A percentile compares a stretch with the other conserved stretches of the same genome.
Evolutionary conservation across 2,797 vertebrate genomes (phyloP).

Genomic region (Semaprochilodus insignis): DNA sequence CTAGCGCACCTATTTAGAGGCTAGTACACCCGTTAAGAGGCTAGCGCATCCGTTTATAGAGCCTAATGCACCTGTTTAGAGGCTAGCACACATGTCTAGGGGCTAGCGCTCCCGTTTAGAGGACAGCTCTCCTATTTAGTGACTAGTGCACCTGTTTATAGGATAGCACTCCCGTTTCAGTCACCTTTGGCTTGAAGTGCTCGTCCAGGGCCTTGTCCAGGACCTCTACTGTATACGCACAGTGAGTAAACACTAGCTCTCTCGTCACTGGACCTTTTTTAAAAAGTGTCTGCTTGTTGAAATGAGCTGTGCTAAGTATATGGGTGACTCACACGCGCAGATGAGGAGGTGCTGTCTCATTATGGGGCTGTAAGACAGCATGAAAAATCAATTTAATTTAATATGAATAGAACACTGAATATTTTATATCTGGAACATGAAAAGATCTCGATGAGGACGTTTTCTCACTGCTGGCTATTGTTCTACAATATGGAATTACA

Average conservation of each 20-base stretch:
- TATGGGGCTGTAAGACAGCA: constrained; percentile 40
- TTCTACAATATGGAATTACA: background rate
- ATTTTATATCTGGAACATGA: constrained; percentile 25
- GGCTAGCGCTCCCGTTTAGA: too few species aligned
- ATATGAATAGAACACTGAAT: constrained; percentile 48
- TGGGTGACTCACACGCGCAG: background rate
- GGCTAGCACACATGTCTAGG: too few species aligned
- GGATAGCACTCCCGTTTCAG: too few species aligned
- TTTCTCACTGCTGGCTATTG: background rate
- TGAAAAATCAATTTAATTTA: constrained; percentile 35
- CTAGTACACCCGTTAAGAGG: too few species aligned
- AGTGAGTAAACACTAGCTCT: background rate
- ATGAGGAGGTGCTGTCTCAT: constrained; percentile 31
- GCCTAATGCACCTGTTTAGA: too few species aligned
- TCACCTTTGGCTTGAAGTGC: background rate
- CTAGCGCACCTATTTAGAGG: too few species aligned
- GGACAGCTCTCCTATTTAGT: too few species aligned
- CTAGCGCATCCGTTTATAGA: too few species aligned
- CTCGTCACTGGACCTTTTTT: background rate
- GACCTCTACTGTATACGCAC: background rate
- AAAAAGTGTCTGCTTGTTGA: background rate
- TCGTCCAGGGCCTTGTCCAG: background rate
- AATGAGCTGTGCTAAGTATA: background rate
- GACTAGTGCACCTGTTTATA: too few species aligned
- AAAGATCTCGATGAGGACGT: constrained; percentile 8